A percentile compares a stretch with the other conserved stretches of the same genome.
These are phyloP conservation scores for Galeopsomyia nigrocyanea DNA, from an alignment of 2,888 invertebrate genomes.

Conservation along the genomic window DNA sequence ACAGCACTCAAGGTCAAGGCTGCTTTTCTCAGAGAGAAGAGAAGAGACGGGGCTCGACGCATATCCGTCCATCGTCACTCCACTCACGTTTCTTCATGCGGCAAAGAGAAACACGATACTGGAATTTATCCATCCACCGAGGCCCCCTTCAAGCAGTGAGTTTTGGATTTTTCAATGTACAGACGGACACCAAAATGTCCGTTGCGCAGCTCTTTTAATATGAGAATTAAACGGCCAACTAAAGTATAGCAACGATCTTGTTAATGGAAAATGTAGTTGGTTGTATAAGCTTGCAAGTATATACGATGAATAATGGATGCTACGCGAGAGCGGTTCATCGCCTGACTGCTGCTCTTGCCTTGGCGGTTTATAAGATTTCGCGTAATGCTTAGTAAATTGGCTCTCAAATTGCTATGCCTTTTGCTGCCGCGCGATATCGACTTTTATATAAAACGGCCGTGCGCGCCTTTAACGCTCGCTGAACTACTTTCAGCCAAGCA, in stretches of 20 bases:
- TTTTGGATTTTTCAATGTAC: not conserved
- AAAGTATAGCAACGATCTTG: constrained; percentile 29
- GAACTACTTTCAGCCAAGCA: not conserved
- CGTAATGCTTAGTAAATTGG: constrained; percentile 65
- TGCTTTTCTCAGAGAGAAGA: constrained; percentile 37
- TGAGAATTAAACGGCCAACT: too few relatives aligned
- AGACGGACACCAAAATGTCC: too few relatives aligned
- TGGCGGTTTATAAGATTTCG: constrained; percentile 58
- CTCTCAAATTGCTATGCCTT: constrained; percentile 60
- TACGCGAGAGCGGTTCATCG: constrained; percentile 60
- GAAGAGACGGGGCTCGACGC: not conserved
- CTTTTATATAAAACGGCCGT: constrained; percentile 58
- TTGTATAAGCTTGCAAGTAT: constrained; percentile 54
- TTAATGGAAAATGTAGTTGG: constrained; percentile 33
- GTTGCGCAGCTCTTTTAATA: too few relatives aligned
- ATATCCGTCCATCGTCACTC: constrained; percentile 40
- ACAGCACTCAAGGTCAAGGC: constrained; percentile 57
- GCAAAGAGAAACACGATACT: not conserved
- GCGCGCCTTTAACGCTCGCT: constrained; percentile 57
- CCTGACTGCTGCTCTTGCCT: constrained; percentile 46
- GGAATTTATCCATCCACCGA: not conserved
- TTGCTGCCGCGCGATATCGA: constrained; percentile 29
- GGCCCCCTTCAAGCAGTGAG: not conserved
- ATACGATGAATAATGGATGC: constrained; percentile 67
- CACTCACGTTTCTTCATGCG: constrained; percentile 43